A percentile compares a stretch with the other conserved stretches of the same genome.
These are phyloP conservation scores for Drosophila antonietae DNA, from an alignment of 2,888 invertebrate species.

Conservation along the genomic window DNA sequence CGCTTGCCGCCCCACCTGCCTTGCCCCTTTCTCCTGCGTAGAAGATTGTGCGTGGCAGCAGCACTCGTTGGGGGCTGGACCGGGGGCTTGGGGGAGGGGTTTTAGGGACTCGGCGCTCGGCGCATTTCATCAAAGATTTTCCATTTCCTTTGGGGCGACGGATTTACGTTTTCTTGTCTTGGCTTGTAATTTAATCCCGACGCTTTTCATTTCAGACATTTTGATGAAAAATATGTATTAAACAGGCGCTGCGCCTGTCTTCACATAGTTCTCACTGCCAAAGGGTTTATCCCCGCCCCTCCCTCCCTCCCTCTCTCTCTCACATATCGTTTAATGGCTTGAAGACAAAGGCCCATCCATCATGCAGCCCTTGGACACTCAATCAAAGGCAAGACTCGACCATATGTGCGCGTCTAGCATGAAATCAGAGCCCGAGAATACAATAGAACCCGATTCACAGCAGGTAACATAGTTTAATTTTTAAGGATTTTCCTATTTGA, in stretches of 20 bases:
- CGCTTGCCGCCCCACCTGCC: slow-evolving; percentile 1
- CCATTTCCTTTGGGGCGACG: slow-evolving; percentile 47
- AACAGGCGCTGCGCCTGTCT: slow-evolving; percentile 7
- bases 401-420: slow-evolving; percentile 17
- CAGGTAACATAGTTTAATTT: neutral
- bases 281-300: slow-evolving; percentile 13
- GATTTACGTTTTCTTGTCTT: slow-evolving; percentile 45
- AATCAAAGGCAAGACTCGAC: slow-evolving; percentile 37
- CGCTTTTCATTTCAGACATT: slow-evolving; percentile 43
- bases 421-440: slow-evolving; percentile 10
- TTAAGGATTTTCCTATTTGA: neutral
- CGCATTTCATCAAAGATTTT: slow-evolving; percentile 74
- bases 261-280: slow-evolving; percentile 10
- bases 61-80: neutral
- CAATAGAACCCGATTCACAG: slow-evolving; percentile 1
- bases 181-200: slow-evolving; percentile 69
- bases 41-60: slow-evolving; percentile 37
- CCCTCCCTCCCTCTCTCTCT: neutral
- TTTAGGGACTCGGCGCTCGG: slow-evolving; percentile 10
- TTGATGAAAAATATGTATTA: slow-evolving; percentile 39
- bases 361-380: slow-evolving; percentile 40
- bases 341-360: slow-evolving; percentile 33
- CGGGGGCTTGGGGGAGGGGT: neutral
- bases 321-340: neutral
- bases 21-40: slow-evolving; percentile 27